Percentiles rank a stretch among this genome's conserved stretches.
These are phyloP conservation scores for Turritopsis rubra DNA, from an alignment of 30 jellyfish, hydroid and myxozoan species.

Conservation along the genomic window DNA sequence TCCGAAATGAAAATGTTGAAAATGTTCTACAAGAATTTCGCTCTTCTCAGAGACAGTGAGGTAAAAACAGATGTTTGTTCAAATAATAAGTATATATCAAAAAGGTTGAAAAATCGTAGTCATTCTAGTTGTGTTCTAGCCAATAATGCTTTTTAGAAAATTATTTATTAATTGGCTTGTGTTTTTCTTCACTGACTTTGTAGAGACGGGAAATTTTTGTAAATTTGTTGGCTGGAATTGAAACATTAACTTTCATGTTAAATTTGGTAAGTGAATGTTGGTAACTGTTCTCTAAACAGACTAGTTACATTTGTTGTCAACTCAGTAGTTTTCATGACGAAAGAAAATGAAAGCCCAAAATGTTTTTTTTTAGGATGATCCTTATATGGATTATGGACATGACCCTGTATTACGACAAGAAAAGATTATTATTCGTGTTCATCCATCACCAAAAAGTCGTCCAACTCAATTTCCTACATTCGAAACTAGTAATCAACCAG, in stretches of 20 bases:
- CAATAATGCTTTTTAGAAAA: too few relatives aligned
- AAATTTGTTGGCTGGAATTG: conserved; percentile 73
- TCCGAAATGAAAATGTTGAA: conserved; percentile 34
- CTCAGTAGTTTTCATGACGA: too few relatives aligned
- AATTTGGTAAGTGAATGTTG: conserved; percentile 52
- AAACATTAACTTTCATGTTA: conserved; percentile 58
- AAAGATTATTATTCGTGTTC: conserved; percentile 13
- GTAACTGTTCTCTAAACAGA: too few relatives aligned
- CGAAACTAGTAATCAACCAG: conserved; percentile 41
- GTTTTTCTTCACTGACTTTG: conserved; percentile 14
- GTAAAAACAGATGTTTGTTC: conserved; percentile 42
- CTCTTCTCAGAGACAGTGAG: conserved; percentile 80
- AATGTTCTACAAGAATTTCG: conserved; percentile 57
- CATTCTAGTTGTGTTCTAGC: too few relatives aligned
- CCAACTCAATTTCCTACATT: not conserved
- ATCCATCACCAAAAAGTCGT: conserved; percentile 5
- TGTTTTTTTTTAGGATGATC: conserved; percentile 38
- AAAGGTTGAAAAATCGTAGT: too few relatives aligned
- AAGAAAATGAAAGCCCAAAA: too few relatives aligned
- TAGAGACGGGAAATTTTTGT: conserved; percentile 66
- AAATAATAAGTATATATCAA: too few relatives aligned
- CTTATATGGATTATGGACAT: conserved; percentile 43
- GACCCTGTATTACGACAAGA: conserved; percentile 61
- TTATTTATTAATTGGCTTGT: too few relatives aligned
- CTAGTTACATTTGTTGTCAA: too few relatives aligned